Percentiles rank a stretch among this genome's conserved stretches.
Evolutionary conservation across 2,113 vertebrate species (phyloP).

Genomic region (Sciurus niger): DNA sequence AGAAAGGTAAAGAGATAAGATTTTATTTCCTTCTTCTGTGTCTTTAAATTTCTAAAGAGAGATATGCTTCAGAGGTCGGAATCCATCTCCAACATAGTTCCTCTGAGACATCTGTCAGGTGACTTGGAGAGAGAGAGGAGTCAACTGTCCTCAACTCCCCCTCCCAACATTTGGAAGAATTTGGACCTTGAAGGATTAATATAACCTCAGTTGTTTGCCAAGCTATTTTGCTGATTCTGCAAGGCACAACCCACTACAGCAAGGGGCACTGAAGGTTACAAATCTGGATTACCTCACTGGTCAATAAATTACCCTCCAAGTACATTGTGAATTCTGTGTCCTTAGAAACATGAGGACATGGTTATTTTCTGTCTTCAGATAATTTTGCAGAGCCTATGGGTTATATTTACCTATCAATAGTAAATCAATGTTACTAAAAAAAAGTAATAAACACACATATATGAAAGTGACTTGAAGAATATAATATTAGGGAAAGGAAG

Average conservation of each 20-base stretch:
- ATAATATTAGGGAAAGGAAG: background rate
- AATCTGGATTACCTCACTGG: conserved; percentile 45
- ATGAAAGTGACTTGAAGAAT: conserved; percentile 13
- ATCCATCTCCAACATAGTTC: background rate
- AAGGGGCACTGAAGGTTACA: background rate
- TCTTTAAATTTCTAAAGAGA: background rate
- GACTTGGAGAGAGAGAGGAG: background rate
- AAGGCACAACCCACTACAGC: background rate
- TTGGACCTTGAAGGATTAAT: background rate
- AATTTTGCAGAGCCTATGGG: background rate
- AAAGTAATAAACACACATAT: background rate
- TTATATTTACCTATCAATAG: conserved; percentile 27
- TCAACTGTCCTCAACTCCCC: background rate
- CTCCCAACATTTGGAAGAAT: background rate
- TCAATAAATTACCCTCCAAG: conserved; percentile 49
- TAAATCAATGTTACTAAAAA: conserved; percentile 32
- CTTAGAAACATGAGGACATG: conserved; percentile 37
- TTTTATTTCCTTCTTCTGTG: background rate
- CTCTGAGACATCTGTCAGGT: background rate
- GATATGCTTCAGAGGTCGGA: background rate
- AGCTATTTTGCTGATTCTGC: conserved; percentile 48
- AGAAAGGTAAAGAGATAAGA: background rate
- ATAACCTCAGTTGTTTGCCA: background rate
- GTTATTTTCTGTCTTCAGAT: background rate
- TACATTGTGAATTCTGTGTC: conserved; percentile 20